Percentiles rank a stretch among this genome's conserved stretches.
Conservation (phyloP, 2,888 invertebrate species). For the Sinodicranocentrus sp. region DNA sequence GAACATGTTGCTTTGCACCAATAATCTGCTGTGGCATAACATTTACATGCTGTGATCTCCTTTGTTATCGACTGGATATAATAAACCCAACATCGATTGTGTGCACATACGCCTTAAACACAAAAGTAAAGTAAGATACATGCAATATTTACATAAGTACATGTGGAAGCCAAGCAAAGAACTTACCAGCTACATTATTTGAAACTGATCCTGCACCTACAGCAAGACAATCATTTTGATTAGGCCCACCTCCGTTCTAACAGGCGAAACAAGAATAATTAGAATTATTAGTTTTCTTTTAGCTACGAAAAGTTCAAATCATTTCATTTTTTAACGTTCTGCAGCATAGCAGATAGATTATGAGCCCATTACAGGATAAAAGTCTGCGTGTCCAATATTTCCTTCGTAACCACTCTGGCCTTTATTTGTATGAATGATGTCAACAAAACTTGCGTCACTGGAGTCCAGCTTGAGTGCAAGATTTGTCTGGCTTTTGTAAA, state of each 20-base stretch:
- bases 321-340: neutral
- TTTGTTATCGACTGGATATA: conserved; percentile 58
- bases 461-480: conserved; percentile 58
- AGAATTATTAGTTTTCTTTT: no score
- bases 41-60: conserved; percentile 61
- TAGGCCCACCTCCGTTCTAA: conserved; percentile 68
- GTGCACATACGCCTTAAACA: conserved; percentile 67
- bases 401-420: conserved; percentile 70
- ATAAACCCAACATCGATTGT: conserved; percentile 68
- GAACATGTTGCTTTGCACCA: conserved; percentile 63
- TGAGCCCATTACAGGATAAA: conserved; percentile 54
- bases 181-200: conserved; percentile 65
- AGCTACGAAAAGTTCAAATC: no score
- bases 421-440: conserved; percentile 69
- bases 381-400: conserved; percentile 66
- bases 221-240: conserved; percentile 66
- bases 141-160: neutral
- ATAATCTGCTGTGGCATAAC: conserved; percentile 51
- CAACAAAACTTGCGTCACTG: conserved; percentile 53
- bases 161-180: neutral
- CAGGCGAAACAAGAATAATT: neutral
- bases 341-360: neutral
- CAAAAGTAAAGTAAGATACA: neutral
- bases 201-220: conserved; percentile 13
- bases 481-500: conserved; percentile 53